These are phyloP conservation scores for Zaprionus lachaisei DNA, from an alignment of 1,140 invertebrate species.

Conservation along the genomic window DNA sequence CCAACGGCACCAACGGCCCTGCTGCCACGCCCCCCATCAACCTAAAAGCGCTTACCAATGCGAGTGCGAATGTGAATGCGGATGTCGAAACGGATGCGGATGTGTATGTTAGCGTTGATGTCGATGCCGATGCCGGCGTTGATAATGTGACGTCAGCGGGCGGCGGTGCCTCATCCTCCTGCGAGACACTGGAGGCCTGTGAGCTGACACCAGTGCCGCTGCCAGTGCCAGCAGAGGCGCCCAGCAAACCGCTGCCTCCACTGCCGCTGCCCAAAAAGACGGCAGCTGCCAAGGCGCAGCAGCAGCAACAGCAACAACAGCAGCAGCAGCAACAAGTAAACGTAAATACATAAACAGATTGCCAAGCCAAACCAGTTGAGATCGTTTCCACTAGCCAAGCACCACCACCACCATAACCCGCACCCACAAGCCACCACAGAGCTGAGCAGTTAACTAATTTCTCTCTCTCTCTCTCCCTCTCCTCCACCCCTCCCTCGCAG, in stretches of 20 bases:
- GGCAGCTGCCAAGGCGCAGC: constrained; percentile 37
- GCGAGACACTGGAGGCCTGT: constrained; percentile 77
- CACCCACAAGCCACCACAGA: background rate
- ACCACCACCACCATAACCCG: background rate
- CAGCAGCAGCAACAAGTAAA: constrained; percentile 43
- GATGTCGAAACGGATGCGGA: constrained; percentile 1
- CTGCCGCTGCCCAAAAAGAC: constrained; percentile 67
- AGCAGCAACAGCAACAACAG: constrained; percentile 20
- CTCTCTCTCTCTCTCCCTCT: background rate
- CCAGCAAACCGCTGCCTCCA: constrained; percentile 75
- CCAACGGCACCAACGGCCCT: constrained; percentile 21
- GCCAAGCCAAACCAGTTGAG: constrained; percentile 55
- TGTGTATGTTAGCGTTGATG: constrained; percentile 9
- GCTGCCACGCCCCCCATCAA: constrained; percentile 1
- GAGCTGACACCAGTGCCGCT: constrained; percentile 37
- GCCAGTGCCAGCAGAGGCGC: constrained; percentile 44
- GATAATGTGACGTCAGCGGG: constrained; percentile 10
- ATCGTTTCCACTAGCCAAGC: constrained; percentile 56
- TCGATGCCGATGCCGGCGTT: constrained; percentile 16
- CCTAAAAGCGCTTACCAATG: constrained; percentile 17
- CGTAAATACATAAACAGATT: constrained; percentile 48
- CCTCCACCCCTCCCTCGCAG: too few relatives aligned
- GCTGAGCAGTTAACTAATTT: background rate
- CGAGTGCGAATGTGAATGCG: constrained; percentile 1
- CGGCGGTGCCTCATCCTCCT: constrained; percentile 70